Evolutionary conservation across 1,140 invertebrate species (phyloP).

Genomic region (Ips typographus): DNA sequence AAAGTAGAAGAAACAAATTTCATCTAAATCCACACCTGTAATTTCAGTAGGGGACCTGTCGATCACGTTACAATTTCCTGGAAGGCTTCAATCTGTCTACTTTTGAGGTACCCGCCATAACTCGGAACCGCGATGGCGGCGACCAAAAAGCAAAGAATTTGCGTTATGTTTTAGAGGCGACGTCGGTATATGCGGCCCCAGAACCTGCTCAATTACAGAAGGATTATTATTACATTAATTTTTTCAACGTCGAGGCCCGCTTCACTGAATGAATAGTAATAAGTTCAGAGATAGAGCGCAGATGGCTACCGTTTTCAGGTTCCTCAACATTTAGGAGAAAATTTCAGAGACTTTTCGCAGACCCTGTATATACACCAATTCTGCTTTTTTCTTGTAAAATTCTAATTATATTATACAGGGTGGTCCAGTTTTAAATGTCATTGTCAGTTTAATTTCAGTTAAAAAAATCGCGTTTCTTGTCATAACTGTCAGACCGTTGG

Average conservation of each 20-base stretch:
- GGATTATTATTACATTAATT: conserved; percentile 35
- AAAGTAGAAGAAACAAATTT: too few relatives aligned
- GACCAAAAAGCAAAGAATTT: conserved; percentile 33
- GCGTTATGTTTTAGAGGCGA: conserved; percentile 36
- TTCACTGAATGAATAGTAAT: neutral
- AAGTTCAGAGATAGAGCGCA: conserved; percentile 24
- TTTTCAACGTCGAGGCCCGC: conserved; percentile 10
- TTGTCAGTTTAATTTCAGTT: too few relatives aligned
- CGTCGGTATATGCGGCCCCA: conserved; percentile 16
- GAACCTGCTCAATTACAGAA: conserved; percentile 28
- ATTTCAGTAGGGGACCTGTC: conserved; percentile 34
- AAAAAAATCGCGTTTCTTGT: too few relatives aligned
- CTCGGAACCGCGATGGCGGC: conserved; percentile 35
- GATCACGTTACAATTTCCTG: conserved; percentile 43
- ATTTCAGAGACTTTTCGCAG: too few relatives aligned
- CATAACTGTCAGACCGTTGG: too few relatives aligned
- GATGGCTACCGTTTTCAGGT: conserved; percentile 18
- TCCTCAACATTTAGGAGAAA: too few relatives aligned
- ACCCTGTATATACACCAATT: too few relatives aligned
- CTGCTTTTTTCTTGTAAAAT: too few relatives aligned
- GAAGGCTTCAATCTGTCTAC: conserved; percentile 43
- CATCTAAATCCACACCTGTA: too few relatives aligned
- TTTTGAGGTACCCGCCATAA: conserved; percentile 38
- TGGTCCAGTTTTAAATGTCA: too few relatives aligned
- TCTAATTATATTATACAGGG: too few relatives aligned